Percentiles rank a stretch among this genome's conserved stretches.
phyloP scores from a whole-genome alignment of 1,140 invertebrate species.

The Tribolium madens region DNA sequence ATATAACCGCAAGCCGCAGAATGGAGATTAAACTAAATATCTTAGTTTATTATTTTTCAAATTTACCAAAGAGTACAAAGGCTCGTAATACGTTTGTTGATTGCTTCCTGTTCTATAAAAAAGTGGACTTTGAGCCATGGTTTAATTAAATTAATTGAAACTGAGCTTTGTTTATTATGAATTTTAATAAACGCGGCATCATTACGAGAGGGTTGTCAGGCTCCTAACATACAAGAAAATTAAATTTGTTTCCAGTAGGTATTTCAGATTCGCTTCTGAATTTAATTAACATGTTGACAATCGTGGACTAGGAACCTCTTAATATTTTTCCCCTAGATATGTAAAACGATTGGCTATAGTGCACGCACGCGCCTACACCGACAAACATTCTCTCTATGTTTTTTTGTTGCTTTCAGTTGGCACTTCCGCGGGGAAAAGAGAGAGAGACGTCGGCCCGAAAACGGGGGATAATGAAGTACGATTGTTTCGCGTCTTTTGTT shows the following conservation, averaged over 20 bases:
- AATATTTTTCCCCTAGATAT: not conserved
- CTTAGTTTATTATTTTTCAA: slow-evolving; percentile 5
- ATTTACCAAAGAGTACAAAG: not conserved
- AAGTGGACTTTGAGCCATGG: not conserved
- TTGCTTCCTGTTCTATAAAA: not conserved
- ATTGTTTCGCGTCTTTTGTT: slow-evolving; percentile 44
- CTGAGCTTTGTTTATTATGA: slow-evolving; percentile 31
- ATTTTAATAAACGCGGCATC: slow-evolving; percentile 31
- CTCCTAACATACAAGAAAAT: slow-evolving; percentile 28
- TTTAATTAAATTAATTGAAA: slow-evolving; percentile 39
- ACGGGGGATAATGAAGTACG: slow-evolving; percentile 37
- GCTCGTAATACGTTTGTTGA: slow-evolving; percentile 8
- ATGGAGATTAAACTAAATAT: slow-evolving; percentile 1
- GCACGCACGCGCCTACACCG: too few species aligned
- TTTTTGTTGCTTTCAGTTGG: not conserved
- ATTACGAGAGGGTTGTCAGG: slow-evolving; percentile 27
- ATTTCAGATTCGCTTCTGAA: not conserved
- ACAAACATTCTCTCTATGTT: too few species aligned
- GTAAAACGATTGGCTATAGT: not conserved
- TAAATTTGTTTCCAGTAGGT: slow-evolving; percentile 34
- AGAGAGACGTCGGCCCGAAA: not conserved
- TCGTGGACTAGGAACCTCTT: not conserved
- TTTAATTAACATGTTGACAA: slow-evolving; percentile 31
- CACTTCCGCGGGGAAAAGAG: not conserved
- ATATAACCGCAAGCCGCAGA: not conserved